phyloP scores from a whole-genome alignment of 2,797 vertebrate genomes.

The Intellagama lesueurii region DNA sequence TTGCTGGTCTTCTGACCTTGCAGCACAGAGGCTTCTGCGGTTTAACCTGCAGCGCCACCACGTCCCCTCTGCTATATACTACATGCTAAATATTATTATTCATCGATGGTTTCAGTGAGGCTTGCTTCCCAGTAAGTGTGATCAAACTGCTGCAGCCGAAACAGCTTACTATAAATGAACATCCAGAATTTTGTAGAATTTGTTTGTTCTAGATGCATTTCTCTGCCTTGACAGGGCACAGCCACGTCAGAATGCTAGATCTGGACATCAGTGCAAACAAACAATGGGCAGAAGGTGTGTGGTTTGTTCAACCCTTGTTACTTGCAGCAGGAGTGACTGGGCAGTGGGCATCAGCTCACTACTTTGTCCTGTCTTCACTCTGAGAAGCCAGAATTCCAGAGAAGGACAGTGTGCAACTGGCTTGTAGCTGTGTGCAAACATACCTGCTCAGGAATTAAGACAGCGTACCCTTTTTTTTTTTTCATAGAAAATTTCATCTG shows the following conservation, averaged over 20 bases:
- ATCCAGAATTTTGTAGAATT: not conserved
- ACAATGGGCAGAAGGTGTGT: not conserved
- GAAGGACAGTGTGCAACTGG: not conserved
- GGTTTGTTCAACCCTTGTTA: not conserved
- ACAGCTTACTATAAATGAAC: not conserved
- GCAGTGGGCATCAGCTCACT: not conserved
- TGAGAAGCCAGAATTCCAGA: not conserved
- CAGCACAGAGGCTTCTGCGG: too few species aligned
- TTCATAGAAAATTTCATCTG: slow-evolving; percentile 21
- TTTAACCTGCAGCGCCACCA: too few species aligned
- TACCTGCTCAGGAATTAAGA: not conserved
- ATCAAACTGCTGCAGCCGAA: slow-evolving; percentile 26
- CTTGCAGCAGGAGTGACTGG: not conserved
- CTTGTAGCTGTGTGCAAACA: not conserved
- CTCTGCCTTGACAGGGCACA: not conserved
- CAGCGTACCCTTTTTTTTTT: not conserved
- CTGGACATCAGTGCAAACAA: not conserved
- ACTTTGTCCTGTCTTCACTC: not conserved
- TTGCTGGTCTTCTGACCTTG: too few species aligned
- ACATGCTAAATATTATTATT: not conserved
- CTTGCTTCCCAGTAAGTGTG: not conserved
- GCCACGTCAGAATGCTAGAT: not conserved
- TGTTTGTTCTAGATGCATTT: not conserved
- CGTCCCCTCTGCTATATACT: not conserved
- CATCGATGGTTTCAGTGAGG: not conserved